Evolutionary conservation across 1,140 invertebrate species (phyloP).

Genomic region (Lordiphosa stackelbergi): DNA sequence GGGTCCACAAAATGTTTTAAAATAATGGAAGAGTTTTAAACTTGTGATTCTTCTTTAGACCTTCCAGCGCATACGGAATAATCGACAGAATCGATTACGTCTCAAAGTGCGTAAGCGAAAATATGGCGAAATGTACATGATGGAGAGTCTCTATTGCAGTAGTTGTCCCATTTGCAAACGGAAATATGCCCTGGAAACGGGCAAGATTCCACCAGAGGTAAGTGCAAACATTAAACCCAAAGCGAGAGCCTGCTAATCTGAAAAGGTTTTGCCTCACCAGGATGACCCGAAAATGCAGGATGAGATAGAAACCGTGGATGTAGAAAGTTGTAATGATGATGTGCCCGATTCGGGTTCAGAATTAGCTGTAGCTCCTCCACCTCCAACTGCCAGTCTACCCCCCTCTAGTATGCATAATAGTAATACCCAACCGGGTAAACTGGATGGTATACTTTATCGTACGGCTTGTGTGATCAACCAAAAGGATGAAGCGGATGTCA

Average conservation of each 20-base stretch:
- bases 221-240: constrained; percentile 54
- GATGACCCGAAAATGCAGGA: constrained; percentile 73
- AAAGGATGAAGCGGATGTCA: constrained; percentile 64
- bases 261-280: constrained; percentile 8
- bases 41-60: constrained; percentile 77
- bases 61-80: constrained; percentile 88
- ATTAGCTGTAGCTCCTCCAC: constrained; percentile 17
- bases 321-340: constrained; percentile 78
- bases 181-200: constrained; percentile 81
- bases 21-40: too few relatives aligned
- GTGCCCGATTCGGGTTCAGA: constrained; percentile 74
- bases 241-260: background rate
- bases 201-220: constrained; percentile 82
- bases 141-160: constrained; percentile 76
- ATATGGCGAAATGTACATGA: constrained; percentile 79
- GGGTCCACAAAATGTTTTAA: background rate
- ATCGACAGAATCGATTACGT: constrained; percentile 83
- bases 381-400: constrained; percentile 13
- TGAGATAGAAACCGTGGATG: constrained; percentile 79
- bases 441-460: constrained; percentile 72
- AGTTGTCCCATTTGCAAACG: constrained; percentile 89
- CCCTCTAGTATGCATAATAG: constrained; percentile 61
- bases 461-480: constrained; percentile 73
- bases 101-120: constrained; percentile 82
- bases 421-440: constrained; percentile 68